Evolutionary conservation across 2,888 invertebrate species (phyloP).

Genomic region (Lasius platythorax): DNA sequence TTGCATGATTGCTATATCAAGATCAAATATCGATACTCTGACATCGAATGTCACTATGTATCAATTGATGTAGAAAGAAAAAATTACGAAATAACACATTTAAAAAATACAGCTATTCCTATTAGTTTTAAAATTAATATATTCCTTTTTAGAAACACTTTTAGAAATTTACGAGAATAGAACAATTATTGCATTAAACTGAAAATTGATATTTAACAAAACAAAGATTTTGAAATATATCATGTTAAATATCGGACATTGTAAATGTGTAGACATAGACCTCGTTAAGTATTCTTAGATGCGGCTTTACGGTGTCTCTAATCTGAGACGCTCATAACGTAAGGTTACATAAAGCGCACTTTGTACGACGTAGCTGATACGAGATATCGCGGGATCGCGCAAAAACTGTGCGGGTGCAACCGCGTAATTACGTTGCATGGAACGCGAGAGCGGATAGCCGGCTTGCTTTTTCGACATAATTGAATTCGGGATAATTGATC

Average conservation of each 20-base stretch:
- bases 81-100: background rate
- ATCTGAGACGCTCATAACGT: slow-evolving; percentile 7
- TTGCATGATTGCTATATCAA: slow-evolving; percentile 33
- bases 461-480: slow-evolving; percentile 46
- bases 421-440: slow-evolving; percentile 42
- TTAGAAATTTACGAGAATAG: background rate
- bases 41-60: background rate
- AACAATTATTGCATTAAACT: background rate
- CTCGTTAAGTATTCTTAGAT: slow-evolving; percentile 13
- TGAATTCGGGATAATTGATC: slow-evolving; percentile 55
- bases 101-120: background rate
- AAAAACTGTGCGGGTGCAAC: slow-evolving; percentile 44
- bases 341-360: slow-evolving; percentile 36
- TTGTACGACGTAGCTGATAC: slow-evolving; percentile 30
- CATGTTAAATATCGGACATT: background rate
- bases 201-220: background rate
- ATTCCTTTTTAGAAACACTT: background rate
- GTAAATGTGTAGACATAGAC: background rate
- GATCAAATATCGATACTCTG: slow-evolving; percentile 42
- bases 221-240: background rate
- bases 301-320: background rate
- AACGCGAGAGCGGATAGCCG: slow-evolving; percentile 36
- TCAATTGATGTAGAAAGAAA: background rate
- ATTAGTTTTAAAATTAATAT: background rate
- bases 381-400: slow-evolving; percentile 46